A percentile compares a stretch with the other conserved stretches of the same genome.
Evolutionary conservation across 2,113 vertebrate species (phyloP).

Genomic region (Regulus satrapa): DNA sequence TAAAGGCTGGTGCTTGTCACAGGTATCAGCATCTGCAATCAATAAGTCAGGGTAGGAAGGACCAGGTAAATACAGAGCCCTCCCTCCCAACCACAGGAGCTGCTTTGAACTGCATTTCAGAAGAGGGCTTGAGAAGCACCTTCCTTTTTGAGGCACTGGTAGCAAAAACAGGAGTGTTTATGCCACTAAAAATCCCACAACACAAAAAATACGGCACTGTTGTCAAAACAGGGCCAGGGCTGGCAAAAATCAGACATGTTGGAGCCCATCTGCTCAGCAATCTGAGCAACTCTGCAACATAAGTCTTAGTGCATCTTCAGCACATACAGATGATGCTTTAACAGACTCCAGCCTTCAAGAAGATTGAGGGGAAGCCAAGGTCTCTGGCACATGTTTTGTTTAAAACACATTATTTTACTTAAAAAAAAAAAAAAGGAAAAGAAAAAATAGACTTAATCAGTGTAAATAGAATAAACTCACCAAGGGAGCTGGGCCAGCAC

Average conservation of each 20-base stretch:
- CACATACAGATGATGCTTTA: slow-evolving; percentile 60
- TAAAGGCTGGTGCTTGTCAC: neutral
- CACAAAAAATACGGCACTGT: slow-evolving; percentile 53
- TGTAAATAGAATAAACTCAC: neutral
- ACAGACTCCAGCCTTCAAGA: slow-evolving; percentile 52
- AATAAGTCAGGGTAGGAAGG: neutral
- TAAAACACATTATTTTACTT: slow-evolving; percentile 39
- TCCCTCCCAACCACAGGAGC: neutral
- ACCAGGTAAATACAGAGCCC: neutral
- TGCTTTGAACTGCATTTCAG: slow-evolving; percentile 7
- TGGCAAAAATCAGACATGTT: slow-evolving; percentile 58
- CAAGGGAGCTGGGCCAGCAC: neutral
- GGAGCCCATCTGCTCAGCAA: slow-evolving; percentile 68
- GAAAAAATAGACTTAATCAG: neutral
- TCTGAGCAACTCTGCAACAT: slow-evolving; percentile 48
- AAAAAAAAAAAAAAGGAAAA: neutral
- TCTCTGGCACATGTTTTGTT: slow-evolving; percentile 55
- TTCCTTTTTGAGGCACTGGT: slow-evolving; percentile 41
- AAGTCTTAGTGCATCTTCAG: slow-evolving; percentile 55
- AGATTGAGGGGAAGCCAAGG: slow-evolving; percentile 62
- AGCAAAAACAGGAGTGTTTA: slow-evolving; percentile 57
- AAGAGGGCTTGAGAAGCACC: slow-evolving; percentile 7
- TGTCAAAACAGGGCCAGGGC: slow-evolving; percentile 66
- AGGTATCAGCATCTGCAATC: neutral
- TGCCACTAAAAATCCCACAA: slow-evolving; percentile 57